Percentiles rank a stretch among this genome's conserved stretches.
These are phyloP conservation scores for Synergus gifuensis DNA, from an alignment of 2,888 invertebrate genomes.

Conservation along the genomic window DNA sequence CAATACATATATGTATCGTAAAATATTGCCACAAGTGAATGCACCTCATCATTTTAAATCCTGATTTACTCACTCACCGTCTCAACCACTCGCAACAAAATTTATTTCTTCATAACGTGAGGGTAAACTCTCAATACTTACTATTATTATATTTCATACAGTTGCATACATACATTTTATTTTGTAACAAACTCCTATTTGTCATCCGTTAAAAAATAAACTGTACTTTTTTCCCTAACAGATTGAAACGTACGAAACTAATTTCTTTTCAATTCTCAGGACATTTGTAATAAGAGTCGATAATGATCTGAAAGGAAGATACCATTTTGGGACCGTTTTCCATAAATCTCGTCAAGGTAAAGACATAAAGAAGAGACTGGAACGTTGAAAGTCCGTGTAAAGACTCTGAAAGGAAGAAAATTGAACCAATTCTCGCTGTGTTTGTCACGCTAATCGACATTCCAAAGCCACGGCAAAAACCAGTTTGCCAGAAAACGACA, in stretches of 20 bases:
- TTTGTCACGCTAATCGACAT: constrained; percentile 38
- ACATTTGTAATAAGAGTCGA: not conserved
- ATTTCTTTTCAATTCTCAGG: not conserved
- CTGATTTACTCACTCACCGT: constrained; percentile 13
- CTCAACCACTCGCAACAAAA: not conserved
- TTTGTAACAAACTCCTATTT: no score
- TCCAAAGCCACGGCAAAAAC: constrained; percentile 5
- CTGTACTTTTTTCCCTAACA: not conserved
- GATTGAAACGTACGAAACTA: not conserved
- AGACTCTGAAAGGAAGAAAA: constrained; percentile 26
- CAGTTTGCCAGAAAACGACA: constrained; percentile 31
- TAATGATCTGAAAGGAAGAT: not conserved
- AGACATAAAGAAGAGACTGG: constrained; percentile 9
- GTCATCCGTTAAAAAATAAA: no score
- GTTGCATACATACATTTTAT: no score
- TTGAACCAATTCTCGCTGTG: constrained; percentile 23
- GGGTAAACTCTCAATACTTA: no score
- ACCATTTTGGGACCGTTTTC: not conserved
- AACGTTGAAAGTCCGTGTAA: constrained; percentile 12
- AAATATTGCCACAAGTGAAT: constrained; percentile 19
- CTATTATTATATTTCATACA: no score
- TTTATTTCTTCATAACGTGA: constrained; percentile 11
- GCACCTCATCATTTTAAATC: constrained; percentile 8
- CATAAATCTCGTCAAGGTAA: constrained; percentile 16
- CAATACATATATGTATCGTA: not conserved